Evolutionary conservation across 2,888 invertebrate genomes (phyloP).

Genomic region (Deladenus siricidicola): DNA sequence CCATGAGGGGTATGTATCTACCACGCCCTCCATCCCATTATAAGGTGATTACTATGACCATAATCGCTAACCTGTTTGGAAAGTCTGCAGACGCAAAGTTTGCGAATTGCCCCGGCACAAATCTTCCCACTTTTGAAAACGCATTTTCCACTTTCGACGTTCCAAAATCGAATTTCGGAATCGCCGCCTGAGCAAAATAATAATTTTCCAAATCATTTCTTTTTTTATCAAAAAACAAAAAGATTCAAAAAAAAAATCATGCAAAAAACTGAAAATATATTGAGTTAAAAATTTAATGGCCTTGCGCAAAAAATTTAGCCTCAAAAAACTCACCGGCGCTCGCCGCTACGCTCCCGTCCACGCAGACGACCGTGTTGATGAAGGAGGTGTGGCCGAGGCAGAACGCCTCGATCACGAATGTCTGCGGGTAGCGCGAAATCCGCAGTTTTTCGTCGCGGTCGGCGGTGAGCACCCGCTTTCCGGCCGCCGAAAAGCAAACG

Average conservation of each 20-base stretch:
- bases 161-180: conserved; percentile 5
- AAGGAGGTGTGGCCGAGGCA: conserved; percentile 31
- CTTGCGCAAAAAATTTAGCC: no score
- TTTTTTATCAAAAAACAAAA: not conserved
- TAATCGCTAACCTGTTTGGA: not conserved
- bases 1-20: no score
- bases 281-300: no score
- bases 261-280: no score
- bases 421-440: conserved; percentile 34
- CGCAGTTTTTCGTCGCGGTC: conserved; percentile 43
- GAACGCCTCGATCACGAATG: conserved; percentile 30
- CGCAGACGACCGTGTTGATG: conserved; percentile 8
- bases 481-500: conserved; percentile 27
- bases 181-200: conserved; percentile 8
- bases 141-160: not conserved
- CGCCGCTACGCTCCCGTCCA: conserved; percentile 4
- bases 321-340: conserved; percentile 8
- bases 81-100: not conserved
- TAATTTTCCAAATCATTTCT: not conserved
- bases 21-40: not conserved
- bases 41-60: not conserved
- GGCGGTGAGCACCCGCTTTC: conserved; percentile 27
- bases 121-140: not conserved
- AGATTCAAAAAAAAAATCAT: not conserved
- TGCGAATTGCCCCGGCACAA: conserved; percentile 1